Conservation (phyloP, 64 coral and sea anemone species). For the Montipora capricornis region DNA sequence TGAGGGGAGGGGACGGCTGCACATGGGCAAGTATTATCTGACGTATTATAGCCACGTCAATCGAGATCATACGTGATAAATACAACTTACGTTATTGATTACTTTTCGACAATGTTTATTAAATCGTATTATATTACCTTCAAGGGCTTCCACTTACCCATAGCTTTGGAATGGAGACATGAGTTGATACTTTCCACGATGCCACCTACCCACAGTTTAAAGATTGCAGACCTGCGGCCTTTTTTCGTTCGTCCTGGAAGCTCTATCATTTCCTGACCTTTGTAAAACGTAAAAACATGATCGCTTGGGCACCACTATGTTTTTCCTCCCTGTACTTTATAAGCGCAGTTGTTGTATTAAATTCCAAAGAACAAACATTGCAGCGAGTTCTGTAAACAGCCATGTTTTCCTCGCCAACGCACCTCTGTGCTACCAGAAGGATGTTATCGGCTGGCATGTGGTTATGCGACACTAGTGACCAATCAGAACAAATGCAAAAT, state of each 20-base stretch:
- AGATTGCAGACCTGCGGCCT: constrained; percentile 23
- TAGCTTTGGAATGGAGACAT: constrained; percentile 29
- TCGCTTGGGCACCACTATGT: background rate
- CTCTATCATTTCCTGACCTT: background rate
- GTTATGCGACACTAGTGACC: too few relatives aligned
- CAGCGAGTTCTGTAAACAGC: constrained; percentile 35
- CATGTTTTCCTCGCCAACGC: background rate
- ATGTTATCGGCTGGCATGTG: too few relatives aligned
- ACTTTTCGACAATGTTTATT: too few relatives aligned
- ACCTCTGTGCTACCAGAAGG: too few relatives aligned
- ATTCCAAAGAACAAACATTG: background rate
- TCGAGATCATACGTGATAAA: background rate
- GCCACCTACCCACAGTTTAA: constrained; percentile 42
- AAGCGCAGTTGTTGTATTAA: constrained; percentile 29
- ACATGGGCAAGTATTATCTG: too few relatives aligned
- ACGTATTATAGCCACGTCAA: too few relatives aligned
- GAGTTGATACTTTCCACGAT: constrained; percentile 51
- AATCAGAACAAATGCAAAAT: too few relatives aligned
- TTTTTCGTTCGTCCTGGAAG: background rate
- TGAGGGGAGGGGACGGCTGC: too few relatives aligned
- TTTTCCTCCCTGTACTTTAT: constrained; percentile 17
- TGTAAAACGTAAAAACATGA: constrained; percentile 36
- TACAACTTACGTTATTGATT: too few relatives aligned
- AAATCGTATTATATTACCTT: too few relatives aligned
- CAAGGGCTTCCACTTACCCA: background rate